Evolutionary conservation across 2,113 vertebrate genomes (phyloP), one percentile per base, ranked within the genome.

Genomic region (Ceyx margarethae): DNA sequence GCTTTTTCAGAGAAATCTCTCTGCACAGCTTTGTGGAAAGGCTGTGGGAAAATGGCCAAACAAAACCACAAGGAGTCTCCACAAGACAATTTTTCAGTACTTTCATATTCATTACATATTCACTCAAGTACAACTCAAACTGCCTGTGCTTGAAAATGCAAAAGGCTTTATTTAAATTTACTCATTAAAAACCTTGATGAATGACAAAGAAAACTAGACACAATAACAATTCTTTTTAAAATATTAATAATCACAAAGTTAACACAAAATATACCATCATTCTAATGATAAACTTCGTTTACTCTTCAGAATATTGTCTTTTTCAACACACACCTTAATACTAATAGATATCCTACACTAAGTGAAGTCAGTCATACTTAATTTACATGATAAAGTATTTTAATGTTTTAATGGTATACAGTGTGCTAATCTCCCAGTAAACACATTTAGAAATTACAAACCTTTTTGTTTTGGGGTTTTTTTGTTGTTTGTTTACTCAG

Each of bases 61-160:
- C 33, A 79, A 93, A 96, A 67, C 96, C 94, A 94, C 94, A 91
- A 97, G 96, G 94, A 93, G 95, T 88, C 95, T 72, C 45, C 89
- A 83, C 62, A 95, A 91, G 87, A 91, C 89, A 85, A 83, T 57
- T 82, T 95, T 95, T 93, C 82, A 87, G 23, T 68, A 69, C 62
- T 71, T 81, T 40, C 81, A 84, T 43, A 78, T 42, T 69, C 33
- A 64, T 45, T 50, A 72, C 53, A 66, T 85, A 76, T 75, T 72
- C 60, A 83, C 62, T 95, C n/a, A 65, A 82, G 94, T 51, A 48
- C 10, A 92, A 90, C 81, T 85, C 77, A 57, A 87, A 67, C 50
- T 81, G 57, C 40, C 42, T 35, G 77, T 69, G 87, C 82, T 69
- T 89, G 35, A 89, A 96, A 93, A 81, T 62, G 17, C 3, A 84